Conservation (phyloP, 2,888 invertebrate genomes). For the Apamea sordens region DNA sequence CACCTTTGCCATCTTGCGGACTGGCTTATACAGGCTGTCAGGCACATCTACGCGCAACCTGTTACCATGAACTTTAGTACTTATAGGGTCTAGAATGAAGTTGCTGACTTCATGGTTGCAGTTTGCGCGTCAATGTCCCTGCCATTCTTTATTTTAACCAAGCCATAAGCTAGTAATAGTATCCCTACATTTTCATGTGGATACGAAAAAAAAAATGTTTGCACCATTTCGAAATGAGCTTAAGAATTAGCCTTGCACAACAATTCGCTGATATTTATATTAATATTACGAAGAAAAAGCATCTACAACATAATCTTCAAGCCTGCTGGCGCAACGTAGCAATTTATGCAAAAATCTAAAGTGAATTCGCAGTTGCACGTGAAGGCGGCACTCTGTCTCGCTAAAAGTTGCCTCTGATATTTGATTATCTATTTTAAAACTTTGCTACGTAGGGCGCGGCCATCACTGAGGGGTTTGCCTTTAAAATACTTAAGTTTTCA, state of each 20-base stretch:
- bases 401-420: constrained; percentile 64
- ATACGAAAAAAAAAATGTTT: background rate
- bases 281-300: background rate
- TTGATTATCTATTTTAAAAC: constrained; percentile 74
- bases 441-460: constrained; percentile 42
- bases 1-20: background rate
- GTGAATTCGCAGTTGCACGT: constrained; percentile 58
- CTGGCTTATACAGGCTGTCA: too few species aligned
- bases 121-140: too few species aligned
- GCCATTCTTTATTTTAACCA: background rate
- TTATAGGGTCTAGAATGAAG: too few species aligned
- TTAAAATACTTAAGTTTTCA: background rate
- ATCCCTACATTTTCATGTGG: background rate
- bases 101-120: too few species aligned
- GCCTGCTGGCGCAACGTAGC: constrained; percentile 12
- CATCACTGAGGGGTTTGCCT: constrained; percentile 12
- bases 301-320: constrained; percentile 1
- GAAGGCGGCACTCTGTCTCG: constrained; percentile 57
- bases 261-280: background rate
- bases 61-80: too few species aligned
- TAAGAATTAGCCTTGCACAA: background rate
- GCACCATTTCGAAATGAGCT: background rate
- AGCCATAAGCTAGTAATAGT: background rate
- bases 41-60: too few species aligned
- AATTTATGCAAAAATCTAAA: constrained; percentile 67